Evolutionary conservation across 2,888 invertebrate species (phyloP), one percentile per base, ranked within the genome.

Genomic region (Rugalucina vietnamica): DNA sequence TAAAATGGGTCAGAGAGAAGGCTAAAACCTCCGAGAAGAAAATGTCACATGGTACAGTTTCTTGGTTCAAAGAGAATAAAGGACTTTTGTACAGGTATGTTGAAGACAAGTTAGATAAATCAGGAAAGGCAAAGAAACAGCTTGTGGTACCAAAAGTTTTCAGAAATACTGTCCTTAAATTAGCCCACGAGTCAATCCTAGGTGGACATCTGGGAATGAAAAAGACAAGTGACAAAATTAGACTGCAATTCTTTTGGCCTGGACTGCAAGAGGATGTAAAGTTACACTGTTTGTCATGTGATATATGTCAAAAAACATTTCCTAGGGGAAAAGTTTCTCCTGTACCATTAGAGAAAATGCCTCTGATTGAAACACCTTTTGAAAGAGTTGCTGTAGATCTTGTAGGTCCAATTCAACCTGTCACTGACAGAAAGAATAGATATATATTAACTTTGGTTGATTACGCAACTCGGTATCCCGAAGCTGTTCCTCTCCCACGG

Each of bases 301-400:
- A 77, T 36, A 69, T 69, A 10, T 77, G 77, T 39, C 69, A 77
- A 39, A n/a, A 32, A 18, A 77, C 77, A 0, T 57, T 32, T 12
- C 43, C 69, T 2, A 77, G 69, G 34, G 77, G 77, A 0, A 77
- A 43, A 10, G 65, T 65, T 8, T 29, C 27, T 18, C 39, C 36
- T 21, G 70, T 69, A 43, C 77, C 76, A 18, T 65, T 76, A 10
- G 60, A 39, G 14, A 5, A 76, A 39, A 32, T 36, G 60, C 76
- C 76, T 37, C 34, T 76, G 29, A 76, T 65, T 27, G 76, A 76
- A n/a, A 29, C 32, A 65, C 87, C 89, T 14, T 88, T 89, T 74
- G 60, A 75, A 37, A n/a, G 57, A n/a, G 76, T 76, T 2, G 76
- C 76, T 2, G 57, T 76, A 1, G 57, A 76, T 36, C 39, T 84